These are phyloP conservation scores for Bettongia penicillata DNA, from an alignment of 2,113 vertebrate genomes.

Conservation along the genomic window DNA sequence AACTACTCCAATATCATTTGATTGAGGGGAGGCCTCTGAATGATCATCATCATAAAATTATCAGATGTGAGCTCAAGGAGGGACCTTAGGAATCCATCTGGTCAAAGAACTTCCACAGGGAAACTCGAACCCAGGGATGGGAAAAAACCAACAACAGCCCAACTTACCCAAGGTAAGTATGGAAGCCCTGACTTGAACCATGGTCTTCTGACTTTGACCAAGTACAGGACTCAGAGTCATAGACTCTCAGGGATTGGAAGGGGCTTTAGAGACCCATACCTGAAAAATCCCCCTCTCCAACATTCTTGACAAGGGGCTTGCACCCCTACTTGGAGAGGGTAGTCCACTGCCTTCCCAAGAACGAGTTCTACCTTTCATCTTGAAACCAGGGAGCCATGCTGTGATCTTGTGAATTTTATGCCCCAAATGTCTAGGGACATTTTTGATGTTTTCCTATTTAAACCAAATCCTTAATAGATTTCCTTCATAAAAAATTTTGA, in stretches of 20 bases:
- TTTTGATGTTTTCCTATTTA: not conserved
- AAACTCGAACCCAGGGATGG: not conserved
- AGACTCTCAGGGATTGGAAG: not conserved
- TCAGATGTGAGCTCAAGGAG: not conserved
- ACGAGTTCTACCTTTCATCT: not conserved
- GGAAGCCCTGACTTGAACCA: not conserved
- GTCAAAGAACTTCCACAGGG: not conserved
- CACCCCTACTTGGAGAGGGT: not conserved
- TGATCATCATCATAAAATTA: not conserved
- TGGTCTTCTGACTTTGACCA: not conserved
- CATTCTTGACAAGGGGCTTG: not conserved
- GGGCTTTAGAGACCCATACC: not conserved
- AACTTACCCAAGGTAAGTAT: not conserved
- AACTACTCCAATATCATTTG: not conserved
- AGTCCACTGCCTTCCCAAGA: not conserved
- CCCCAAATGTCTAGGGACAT: not conserved
- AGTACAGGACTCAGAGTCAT: not conserved
- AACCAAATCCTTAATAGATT: constrained; percentile 5
- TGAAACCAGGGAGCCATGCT: not conserved
- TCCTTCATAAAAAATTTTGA: not conserved
- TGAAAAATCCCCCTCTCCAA: not conserved
- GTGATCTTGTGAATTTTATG: not conserved
- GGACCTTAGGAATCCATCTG: not conserved
- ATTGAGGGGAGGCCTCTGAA: not conserved
- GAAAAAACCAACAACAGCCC: no score